Evolutionary conservation across 1,140 invertebrate species (phyloP), one percentile per base, ranked within the genome.

Genomic region (Listronotus bonariensis): DNA sequence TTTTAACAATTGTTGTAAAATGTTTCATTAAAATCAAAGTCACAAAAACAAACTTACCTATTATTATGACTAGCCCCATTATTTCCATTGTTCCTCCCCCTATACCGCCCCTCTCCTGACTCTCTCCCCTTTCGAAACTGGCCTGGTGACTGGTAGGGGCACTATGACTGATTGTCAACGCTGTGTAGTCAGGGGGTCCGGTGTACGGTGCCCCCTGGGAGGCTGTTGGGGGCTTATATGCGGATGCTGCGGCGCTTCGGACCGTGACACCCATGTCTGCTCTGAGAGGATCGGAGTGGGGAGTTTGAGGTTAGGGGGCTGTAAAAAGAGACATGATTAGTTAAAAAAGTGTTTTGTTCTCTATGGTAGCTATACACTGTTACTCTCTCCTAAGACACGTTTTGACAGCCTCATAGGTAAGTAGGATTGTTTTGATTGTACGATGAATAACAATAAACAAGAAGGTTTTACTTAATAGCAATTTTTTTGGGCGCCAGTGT

Each of bases 221-320:
- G 26, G 58, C 31, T 17, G 32, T 20, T 5, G 58, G 58, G 62
- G 62, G 41, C 53, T 65, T 7, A 57, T 15, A 15, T 65, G 62
- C 6, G 52, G 54, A 75, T 72, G 40, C 73, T 71, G 34, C 76
- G 67, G 51, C 10, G 48, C 60, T 59, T 77, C 73, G 38, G 67
- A 74, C 65, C 65, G 74, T 68, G 54, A 73, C 61, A 66, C 76
- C 77, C 77, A 78, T 34, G 74, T 77, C 54, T 76, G 76, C 64
- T 78, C 77, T 45, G 62, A 65, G 11, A 77, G 53, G 34, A 77
- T 77, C 0, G 77, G 75, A 6, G 80, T 81, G 15, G 82, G 7
- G 82, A 83, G 65, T 79, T 81, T 70, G 81, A 82, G 75, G 83
- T 84, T 72, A 84, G 72, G 62, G 82, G 82, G 63, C 82, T 84